phyloP scores from a whole-genome alignment of 1,140 invertebrate genomes.

The Drosophila rhopaloa region DNA sequence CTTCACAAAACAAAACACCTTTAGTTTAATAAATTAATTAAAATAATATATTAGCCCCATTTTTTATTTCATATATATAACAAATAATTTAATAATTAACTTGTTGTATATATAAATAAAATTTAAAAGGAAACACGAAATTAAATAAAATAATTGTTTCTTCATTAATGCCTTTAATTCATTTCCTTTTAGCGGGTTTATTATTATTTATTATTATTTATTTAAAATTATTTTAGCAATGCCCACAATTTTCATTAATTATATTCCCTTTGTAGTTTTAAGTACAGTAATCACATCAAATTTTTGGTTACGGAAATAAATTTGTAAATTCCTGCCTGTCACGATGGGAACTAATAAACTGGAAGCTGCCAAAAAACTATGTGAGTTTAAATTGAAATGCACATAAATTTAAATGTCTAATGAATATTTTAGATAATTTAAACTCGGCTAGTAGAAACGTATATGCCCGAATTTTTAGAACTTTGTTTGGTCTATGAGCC shows the following conservation, averaged over 20 bases:
- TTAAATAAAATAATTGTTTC: neutral
- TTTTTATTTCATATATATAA: too few species aligned
- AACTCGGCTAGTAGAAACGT: neutral
- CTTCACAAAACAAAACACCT: too few species aligned
- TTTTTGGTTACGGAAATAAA: slow-evolving; percentile 2
- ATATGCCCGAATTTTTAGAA: neutral
- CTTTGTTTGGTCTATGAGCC: neutral
- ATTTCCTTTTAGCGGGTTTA: too few species aligned
- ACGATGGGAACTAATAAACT: slow-evolving; percentile 28
- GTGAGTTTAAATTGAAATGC: neutral
- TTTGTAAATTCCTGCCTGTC: slow-evolving; percentile 10
- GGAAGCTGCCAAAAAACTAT: neutral
- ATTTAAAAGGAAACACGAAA: too few species aligned
- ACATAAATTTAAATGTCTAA: slow-evolving; percentile 8
- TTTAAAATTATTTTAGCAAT: slow-evolving; percentile 4
- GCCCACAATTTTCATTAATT: slow-evolving; percentile 2
- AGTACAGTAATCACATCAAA: slow-evolving; percentile 1
- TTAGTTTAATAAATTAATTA: too few species aligned
- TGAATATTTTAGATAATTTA: slow-evolving; percentile 11
- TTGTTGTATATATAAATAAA: too few species aligned
- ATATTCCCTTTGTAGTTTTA: neutral
- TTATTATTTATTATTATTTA: too few species aligned
- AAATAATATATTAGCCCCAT: too few species aligned
- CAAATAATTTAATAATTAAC: too few species aligned
- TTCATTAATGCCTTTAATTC: neutral